phyloP scores from a whole-genome alignment of 2,888 invertebrate genomes.

The Heteromyza rotundicornis region DNA sequence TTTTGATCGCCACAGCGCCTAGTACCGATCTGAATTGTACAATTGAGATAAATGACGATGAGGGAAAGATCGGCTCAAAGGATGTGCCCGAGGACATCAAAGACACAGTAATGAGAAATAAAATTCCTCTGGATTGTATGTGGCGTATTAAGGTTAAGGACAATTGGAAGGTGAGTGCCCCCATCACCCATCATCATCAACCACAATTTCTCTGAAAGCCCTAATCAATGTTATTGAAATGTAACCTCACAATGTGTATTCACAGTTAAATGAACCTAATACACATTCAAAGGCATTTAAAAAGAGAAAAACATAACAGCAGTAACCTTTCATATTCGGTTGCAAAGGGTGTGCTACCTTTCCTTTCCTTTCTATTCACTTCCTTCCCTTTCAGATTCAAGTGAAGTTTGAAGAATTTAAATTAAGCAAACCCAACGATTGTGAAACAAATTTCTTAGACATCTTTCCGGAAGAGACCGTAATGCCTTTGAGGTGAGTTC shows the following conservation, averaged over 20 bases:
- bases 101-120: constrained; percentile 65
- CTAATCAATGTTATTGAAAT: too few relatives aligned
- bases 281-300: too few relatives aligned
- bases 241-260: too few relatives aligned
- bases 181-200: too few relatives aligned
- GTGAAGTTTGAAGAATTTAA: constrained; percentile 71
- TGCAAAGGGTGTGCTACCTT: too few relatives aligned
- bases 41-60: constrained; percentile 65
- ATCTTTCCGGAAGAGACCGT: constrained; percentile 73
- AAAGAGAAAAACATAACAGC: too few relatives aligned
- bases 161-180: constrained; percentile 71
- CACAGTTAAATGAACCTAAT: too few relatives aligned
- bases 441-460: constrained; percentile 77
- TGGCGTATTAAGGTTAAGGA: constrained; percentile 73
- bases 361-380: constrained; percentile 2
- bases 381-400: constrained; percentile 68
- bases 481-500: constrained; percentile 65
- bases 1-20: constrained; percentile 39
- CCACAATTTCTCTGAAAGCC: too few relatives aligned
- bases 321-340: too few relatives aligned
- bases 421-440: constrained; percentile 77
- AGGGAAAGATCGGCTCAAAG: constrained; percentile 67
- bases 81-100: constrained; percentile 67
- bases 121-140: constrained; percentile 74
- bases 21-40: constrained; percentile 67